Evolutionary conservation across 1,140 invertebrate species (phyloP), one percentile per base, ranked within the genome.

Genomic region (Ostrea edulis): DNA sequence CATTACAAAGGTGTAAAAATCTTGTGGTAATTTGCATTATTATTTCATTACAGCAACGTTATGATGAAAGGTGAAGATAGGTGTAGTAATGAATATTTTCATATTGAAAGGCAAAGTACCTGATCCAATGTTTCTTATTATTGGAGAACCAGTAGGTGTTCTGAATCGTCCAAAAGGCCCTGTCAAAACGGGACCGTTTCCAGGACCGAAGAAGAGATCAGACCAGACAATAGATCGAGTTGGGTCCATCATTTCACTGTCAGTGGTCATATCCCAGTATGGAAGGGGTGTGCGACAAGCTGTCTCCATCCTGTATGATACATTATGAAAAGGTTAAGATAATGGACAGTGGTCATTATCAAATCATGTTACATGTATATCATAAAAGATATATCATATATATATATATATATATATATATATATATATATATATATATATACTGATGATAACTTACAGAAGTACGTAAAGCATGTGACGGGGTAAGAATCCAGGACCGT

Each of bases 181-280:
- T 58, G 91, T 91, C 52, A 91, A 92, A 0, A 95, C 94, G 51
- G 90, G 93, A 22, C 95, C 95, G 89, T 94, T 91, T 17, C 92
- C 93, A 83, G 94, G 94, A 7, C 95, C 95, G 65, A 95, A 87
- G 85, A 95, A 94, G n/a, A 92, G 65, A 0, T 88, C 52, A 25
- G 90, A 92, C 88, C 93, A 95, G 29, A 95, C 85, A 55, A 94
- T 91, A 8, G 95, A 95, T 44, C 93, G 87, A 1, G 92, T 91
- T 12, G 91, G 89, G 86, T 94, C 90, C 0, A 91, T 90, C 29
- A 95, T 87, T 83, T 93, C 91, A 8, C 87, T 86, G 88, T 95
- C 94, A 53, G 95, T 82, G 0, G 93, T 91, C 22, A 89, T 91
- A 86, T 95, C 94, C 94, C 95, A 95, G 90, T 95, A 95, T 5